Evolutionary conservation across 2,797 vertebrate genomes (phyloP), one percentile per base, ranked within the genome.

Genomic region (Lateolabrax maculatus): DNA sequence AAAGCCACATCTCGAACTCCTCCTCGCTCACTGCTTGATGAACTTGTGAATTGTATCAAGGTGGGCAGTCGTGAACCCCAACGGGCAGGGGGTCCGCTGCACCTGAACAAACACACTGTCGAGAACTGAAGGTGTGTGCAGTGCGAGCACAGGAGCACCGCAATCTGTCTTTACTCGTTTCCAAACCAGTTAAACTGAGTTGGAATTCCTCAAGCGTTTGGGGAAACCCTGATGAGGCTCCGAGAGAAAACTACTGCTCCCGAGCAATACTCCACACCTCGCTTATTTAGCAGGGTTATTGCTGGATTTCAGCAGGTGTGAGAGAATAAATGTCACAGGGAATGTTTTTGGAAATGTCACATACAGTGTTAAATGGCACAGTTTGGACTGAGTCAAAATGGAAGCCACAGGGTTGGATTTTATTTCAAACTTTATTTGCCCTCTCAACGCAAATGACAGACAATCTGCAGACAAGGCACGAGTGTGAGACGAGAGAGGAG

Each of bases 91-190:
- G 90, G 89, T 80, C 61, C 1, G 48, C 89, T 81, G 88, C 97
- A 98, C 96, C 98, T 98, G 97, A 96, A 93, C 91, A 98, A 98
- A 98, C 96, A 98, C 61, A 29, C 82, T 41, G 84, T 93, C 87
- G 93, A 95, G 89, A 90, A 27, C 65, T 29, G 76, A 80, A 88
- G 87, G 84, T 77, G 85, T 72, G 71, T 31, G 60, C 34, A 43
- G 66, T 19, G 61, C 15, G 23, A 75, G 77, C 19, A 0, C 56
- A 83, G 69, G 63, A 70, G 16, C 67, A 11, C 69, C 52, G 1
- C 29, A 0, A 58, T 60, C 66, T 29, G 71, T 66, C 55, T 51
- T 21, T 25, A 78, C 52, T 43, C 52, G 4, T 71, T 81, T 79
- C 71, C 69, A 89, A n/a, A 79, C 81, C 77, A 72, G 43, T 25